These are phyloP conservation scores for Hesperia comma DNA, from an alignment of 2,888 invertebrate genomes.

Conservation along the genomic window DNA sequence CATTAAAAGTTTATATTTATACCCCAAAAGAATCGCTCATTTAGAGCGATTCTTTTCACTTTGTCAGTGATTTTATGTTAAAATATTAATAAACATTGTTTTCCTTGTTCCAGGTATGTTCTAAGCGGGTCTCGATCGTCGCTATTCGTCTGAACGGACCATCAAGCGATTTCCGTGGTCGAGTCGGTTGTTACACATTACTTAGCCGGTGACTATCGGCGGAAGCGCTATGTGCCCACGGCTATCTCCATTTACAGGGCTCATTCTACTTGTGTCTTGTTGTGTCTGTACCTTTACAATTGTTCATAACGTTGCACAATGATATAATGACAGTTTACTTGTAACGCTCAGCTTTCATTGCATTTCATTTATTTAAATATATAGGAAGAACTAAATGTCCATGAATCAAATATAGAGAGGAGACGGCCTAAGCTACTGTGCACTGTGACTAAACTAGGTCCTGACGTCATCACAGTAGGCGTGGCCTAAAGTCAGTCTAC, in stretches of 20 bases:
- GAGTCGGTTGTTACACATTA: conserved; percentile 63
- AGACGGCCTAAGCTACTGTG: too few species aligned
- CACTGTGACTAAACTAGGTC: too few species aligned
- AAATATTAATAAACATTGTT: conserved; percentile 2
- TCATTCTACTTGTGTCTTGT: conserved; percentile 42
- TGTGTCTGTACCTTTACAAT: conserved; percentile 32
- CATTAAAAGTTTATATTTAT: too few species aligned
- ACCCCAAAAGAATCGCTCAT: too few species aligned
- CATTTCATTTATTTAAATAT: too few species aligned
- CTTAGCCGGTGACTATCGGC: conserved; percentile 54
- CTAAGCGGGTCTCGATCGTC: conserved; percentile 10
- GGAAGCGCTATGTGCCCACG: conserved; percentile 60
- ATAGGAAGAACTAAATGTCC: too few species aligned
- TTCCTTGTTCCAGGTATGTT: conserved; percentile 26
- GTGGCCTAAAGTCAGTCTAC: too few species aligned
- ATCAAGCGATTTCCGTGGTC: conserved; percentile 58
- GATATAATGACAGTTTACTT: conserved; percentile 17
- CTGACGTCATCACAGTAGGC: too few species aligned
- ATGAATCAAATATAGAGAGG: too few species aligned
- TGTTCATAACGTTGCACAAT: conserved; percentile 20
- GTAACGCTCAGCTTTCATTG: too few species aligned
- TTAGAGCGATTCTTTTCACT: too few species aligned
- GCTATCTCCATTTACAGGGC: conserved; percentile 57
- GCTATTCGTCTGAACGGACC: conserved; percentile 51
- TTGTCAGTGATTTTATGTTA: too few species aligned